Base-by-base conservation (phyloP, 2,113 vertebrate species). In the Ranitomeya variabilis region DNA sequence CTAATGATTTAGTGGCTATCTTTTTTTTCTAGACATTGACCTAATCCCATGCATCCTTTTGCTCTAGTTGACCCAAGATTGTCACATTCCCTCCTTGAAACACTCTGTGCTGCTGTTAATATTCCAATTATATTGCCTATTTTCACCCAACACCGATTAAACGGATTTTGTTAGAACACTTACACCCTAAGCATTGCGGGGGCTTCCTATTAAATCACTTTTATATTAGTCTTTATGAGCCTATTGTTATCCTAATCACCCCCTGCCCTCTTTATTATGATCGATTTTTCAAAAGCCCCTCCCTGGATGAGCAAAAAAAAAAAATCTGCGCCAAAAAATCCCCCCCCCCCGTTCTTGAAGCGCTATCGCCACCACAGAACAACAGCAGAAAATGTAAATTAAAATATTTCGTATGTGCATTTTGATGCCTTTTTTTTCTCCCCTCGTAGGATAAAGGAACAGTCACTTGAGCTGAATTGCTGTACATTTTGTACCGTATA, bases 381-480 rank as follows among this genome's bases (percentile, higher is more conserved):
- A 14, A 23, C 62, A 51, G 51, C 60, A 23, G 21, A 52, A 67
- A 54, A 67, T 67, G 62, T 83, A 54, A 83, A 83, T 67, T 6
- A 83, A 37, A 81, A 67, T 52, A 64, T 83, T 83, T 83, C 7
- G 23, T 83, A 83, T 83, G 81, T 83, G 62, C 62, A 71, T 84
- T 71, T 71, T 55, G 82, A 84, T 71, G 82, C 16, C 12, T 31
- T 71, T 71, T 71, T 26, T 71, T 52, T 54, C 14, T 13, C 18
- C 62, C 26, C 19, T 59, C 14, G 0, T 10, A 15, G 23, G 19
- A 52, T 0, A 82, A 62, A 14, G 62, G 45, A 83, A 54, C 26
- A 67, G 51, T 84, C 45, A 67, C 45, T 83, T 69, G 82, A 84
- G 82, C 51, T 69, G 26, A 71, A 69, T 31, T 69, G 82, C 82